Base-by-base conservation (phyloP, 2,113 vertebrate genomes). In the Silurus glanis region DNA sequence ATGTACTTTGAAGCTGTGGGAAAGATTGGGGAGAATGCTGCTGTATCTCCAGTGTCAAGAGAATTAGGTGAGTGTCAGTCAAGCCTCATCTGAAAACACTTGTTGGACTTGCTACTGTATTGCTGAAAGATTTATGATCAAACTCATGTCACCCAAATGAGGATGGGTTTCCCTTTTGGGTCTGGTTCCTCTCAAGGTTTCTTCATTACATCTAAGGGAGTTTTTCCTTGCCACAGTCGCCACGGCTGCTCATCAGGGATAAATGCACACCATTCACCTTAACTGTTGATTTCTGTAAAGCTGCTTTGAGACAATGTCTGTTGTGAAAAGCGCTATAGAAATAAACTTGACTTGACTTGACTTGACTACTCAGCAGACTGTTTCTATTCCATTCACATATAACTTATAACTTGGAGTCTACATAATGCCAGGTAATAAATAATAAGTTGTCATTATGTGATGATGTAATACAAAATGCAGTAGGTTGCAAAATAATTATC, bases 1-100 rank as follows among this genome's bases (percentile, higher is more conserved):
- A 92, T 96, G n/a, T 99, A 99, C 94, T 99, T 97, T 84, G 98
- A 99, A 83, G 97, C 96, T 80, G 94, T 99, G 89, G 96, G 97
- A 88, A 99, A 97, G 94, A 96, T 99, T 8, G 98, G 98, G 37
- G 98, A 99, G 91, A 96, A 96, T 87, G 96, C 97, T 72, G 94
- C 96, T 0, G 95, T 94, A 79, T 99, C 98, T 82, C 98, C 95
- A 0, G 98, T 98, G 90, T 99, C 98, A 64, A 97, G 95, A 92
- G 97, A 99, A 87, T 90, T 99, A 76, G 98, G 98, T 99, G 94
- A 97, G 97, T 94, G 61, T 74, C 25, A 25, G 49, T 2, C 62
- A 82, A 87, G 10, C 58, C 23, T 56, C 12, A 47, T 51, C n/a
- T 87, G 49, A 62, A 82, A 75, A 19, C 7, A 61, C 14, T 47